Conservation (phyloP, 2,113 vertebrate species). For the Indicator indicator region DNA sequence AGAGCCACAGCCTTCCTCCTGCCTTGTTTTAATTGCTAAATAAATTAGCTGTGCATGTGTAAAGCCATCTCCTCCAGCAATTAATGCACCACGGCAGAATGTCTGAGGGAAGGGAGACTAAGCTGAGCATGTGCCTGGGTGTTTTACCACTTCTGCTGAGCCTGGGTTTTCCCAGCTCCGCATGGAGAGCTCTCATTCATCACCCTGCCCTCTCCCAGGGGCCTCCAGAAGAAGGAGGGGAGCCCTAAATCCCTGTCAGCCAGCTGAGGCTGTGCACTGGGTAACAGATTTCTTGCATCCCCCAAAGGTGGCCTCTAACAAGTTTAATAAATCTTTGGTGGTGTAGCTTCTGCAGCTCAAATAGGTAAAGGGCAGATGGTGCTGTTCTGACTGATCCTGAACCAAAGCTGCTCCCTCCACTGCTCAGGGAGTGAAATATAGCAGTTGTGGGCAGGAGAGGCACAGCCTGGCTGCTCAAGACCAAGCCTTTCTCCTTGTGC, state of each 20-base stretch:
- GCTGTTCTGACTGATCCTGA: constrained; percentile 20
- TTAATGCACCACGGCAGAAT: background rate
- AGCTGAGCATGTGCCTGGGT: background rate
- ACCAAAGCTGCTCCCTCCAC: background rate
- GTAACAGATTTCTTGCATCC: background rate
- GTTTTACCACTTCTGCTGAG: constrained; percentile 10
- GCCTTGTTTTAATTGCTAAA: constrained; percentile 25
- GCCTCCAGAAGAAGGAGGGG: constrained; percentile 16
- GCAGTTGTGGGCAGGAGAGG: background rate
- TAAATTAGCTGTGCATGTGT: constrained; percentile 17
- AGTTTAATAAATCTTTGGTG: constrained; percentile 51
- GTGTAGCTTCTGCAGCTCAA: background rate
- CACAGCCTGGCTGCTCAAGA: background rate
- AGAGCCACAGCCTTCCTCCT: background rate
- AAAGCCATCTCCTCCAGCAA: constrained; percentile 3
- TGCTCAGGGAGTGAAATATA: background rate
- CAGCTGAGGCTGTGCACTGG: background rate
- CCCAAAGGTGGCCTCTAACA: constrained; percentile 16
- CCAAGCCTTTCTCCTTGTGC: no score
- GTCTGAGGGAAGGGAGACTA: constrained; percentile 11
- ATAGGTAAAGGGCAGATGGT: background rate
- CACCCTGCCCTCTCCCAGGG: constrained; percentile 23
- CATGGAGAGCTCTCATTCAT: background rate
- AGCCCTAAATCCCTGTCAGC: constrained; percentile 50
- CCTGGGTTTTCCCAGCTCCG: background rate